Evolutionary conservation across 2,113 vertebrate species (phyloP), one percentile per base, ranked within the genome.

Genomic region (Oophaga pumilio): DNA sequence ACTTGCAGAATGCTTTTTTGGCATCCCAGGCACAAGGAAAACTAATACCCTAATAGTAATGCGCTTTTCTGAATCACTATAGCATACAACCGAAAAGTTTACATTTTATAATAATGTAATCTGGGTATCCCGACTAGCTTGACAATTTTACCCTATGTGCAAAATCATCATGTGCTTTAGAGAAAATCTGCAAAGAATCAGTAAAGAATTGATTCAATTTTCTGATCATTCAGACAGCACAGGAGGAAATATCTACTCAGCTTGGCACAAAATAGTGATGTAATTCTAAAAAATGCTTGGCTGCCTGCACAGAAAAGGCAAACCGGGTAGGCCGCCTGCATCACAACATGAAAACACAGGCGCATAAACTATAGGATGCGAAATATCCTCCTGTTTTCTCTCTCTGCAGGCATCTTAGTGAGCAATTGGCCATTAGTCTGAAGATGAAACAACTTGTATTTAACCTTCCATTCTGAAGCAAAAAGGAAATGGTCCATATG

Each of bases 221-320:
- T 18, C 43, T 83, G 76, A 89, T 91, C 33, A 82, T 88, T 13
- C 91, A 57, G 91, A 88, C 88, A 82, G 87, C 90, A 0, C 71
- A n/a, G 81, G 9, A 1, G 90, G 93, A 90, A 85, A 49, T 0
- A 90, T 91, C 69, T 57, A 56, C 90, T 85, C 91, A 18, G 93
- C 79, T 89, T 4, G 53, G 89, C 89, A 85, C 59, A 11, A 89
- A 50, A 66, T 0, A 53, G 12, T 90, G 91, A 93, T 92, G 17
- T 91, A 90, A 93, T 92, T 91, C 89, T 26, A 90, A 18, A 43
- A 90, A 91, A 0, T 87, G 86, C 53, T 90, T 91, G 71, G 69
- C 86, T 76, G 60, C 76, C 17, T 81, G 68, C 87, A 22, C 79
- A 74, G 66, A 81, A 83, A 78, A 43, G 20, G 82, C 66, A 86